These are phyloP conservation scores for Lanius collurio DNA, from an alignment of 2,113 vertebrate genomes.

Conservation along the genomic window DNA sequence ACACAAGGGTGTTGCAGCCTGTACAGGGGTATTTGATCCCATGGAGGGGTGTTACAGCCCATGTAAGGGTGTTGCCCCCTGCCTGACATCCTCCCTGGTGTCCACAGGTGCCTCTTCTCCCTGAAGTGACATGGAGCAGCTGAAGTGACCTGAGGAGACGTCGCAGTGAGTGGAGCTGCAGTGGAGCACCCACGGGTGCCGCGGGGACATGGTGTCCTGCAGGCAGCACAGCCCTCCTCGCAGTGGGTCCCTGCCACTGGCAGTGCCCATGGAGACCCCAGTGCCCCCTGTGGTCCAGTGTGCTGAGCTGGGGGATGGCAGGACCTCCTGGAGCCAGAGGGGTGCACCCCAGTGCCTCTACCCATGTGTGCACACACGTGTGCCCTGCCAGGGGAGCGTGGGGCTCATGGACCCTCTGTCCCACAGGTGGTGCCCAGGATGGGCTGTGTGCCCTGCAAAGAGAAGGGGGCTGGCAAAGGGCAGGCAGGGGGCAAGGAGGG, in stretches of 20 bases:
- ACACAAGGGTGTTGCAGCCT: accelerated
- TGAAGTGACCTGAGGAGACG: constrained; percentile 14
- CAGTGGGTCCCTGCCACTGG: neutral
- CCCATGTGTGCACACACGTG: accelerated
- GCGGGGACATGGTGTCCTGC: accelerated
- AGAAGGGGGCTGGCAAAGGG: constrained; percentile 13
- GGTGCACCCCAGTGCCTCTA: neutral
- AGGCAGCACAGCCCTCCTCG: neutral
- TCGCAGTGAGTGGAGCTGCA: neutral
- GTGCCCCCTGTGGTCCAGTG: neutral
- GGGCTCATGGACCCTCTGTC: neutral
- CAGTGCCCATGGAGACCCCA: neutral
- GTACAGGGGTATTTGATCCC: accelerated
- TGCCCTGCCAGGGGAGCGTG: accelerated
- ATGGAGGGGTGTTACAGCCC: accelerated
- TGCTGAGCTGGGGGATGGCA: neutral
- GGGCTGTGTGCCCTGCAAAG: constrained; percentile 61
- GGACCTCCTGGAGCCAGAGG: neutral
- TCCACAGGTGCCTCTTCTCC: constrained; percentile 20
- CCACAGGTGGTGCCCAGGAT: constrained; percentile 34
- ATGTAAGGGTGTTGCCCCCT: neutral
- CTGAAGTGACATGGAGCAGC: constrained; percentile 35
- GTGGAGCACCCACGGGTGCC: neutral
- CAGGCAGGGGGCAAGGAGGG: neutral
- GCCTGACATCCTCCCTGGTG: neutral